Conservation (phyloP, 2,888 invertebrate species). For the Lissocephala sabroskyi region DNA sequence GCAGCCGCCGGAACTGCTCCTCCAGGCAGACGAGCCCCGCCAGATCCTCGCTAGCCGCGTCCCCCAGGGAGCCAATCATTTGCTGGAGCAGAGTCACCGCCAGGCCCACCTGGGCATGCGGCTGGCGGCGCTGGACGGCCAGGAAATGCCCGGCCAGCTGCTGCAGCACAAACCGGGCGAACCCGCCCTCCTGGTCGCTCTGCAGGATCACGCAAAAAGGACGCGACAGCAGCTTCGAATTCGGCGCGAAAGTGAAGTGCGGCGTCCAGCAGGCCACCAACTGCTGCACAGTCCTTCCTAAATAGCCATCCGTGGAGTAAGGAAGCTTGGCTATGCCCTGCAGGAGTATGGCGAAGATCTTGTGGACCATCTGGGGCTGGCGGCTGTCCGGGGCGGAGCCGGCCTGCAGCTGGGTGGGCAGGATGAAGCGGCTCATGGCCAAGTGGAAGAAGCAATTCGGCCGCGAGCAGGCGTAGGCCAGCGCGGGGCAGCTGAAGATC, state of each 20-base stretch:
- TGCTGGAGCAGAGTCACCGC: conserved; percentile 68
- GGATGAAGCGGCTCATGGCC: conserved; percentile 73
- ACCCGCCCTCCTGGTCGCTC: conserved; percentile 44
- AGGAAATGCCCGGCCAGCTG: conserved; percentile 66
- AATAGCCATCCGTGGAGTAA: conserved; percentile 72
- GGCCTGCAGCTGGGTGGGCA: conserved; percentile 73
- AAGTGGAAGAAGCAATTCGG: conserved; percentile 74
- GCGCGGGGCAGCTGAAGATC: conserved; percentile 68
- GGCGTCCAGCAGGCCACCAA: conserved; percentile 73
- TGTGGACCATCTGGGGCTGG: conserved; percentile 73
- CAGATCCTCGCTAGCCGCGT: conserved; percentile 8
- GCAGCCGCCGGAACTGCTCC: conserved; percentile 46
- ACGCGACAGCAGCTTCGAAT: conserved; percentile 65
- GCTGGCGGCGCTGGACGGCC: conserved; percentile 66
- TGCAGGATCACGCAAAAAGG: conserved; percentile 65
- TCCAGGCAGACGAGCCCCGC: conserved; percentile 1
- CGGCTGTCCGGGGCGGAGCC: conserved; percentile 72
- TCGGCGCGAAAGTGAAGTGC: conserved; percentile 63
- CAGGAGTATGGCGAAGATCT: conserved; percentile 74
- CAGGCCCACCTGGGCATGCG: conserved; percentile 63
- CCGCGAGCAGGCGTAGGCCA: conserved; percentile 67
- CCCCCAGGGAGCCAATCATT: conserved; percentile 26
- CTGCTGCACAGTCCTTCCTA: conserved; percentile 73
- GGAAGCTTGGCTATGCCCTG: conserved; percentile 74
- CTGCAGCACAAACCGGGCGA: conserved; percentile 65